These are phyloP conservation scores for Mellilla xanthometata DNA, from an alignment of 2,888 invertebrate genomes.

Conservation along the genomic window DNA sequence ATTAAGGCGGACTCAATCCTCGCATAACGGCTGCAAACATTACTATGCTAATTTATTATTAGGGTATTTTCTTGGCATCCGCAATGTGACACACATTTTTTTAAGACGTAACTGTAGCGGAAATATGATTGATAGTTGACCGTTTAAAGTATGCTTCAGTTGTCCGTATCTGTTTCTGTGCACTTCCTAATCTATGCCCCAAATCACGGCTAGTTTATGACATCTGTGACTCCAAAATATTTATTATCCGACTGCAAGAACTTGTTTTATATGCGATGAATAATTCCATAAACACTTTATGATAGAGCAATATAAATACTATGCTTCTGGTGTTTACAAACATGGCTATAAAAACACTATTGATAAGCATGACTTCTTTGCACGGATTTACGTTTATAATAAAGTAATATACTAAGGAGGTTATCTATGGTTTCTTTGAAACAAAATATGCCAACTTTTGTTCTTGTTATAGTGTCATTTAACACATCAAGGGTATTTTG, in stretches of 20 bases:
- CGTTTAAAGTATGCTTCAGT: constrained; percentile 64
- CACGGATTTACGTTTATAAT: no score
- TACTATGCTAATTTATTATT: constrained; percentile 81
- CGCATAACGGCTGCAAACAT: constrained; percentile 74
- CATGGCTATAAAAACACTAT: neutral
- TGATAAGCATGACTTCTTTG: no score
- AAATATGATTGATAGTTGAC: constrained; percentile 79
- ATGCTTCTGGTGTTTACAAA: neutral
- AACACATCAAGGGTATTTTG: no score
- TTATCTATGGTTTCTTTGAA: no score
- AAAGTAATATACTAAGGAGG: no score
- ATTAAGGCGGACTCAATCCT: constrained; percentile 74
- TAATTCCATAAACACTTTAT: constrained; percentile 5
- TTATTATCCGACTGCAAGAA: constrained; percentile 25
- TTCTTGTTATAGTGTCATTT: no score
- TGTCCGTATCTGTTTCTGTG: constrained; percentile 45
- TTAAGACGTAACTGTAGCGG: constrained; percentile 76
- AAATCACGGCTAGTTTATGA: constrained; percentile 44
- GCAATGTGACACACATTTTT: constrained; percentile 79
- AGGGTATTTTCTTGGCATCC: constrained; percentile 77
- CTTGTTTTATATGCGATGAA: constrained; percentile 4
- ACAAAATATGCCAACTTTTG: no score
- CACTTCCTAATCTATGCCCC: constrained; percentile 49
- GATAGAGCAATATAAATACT: neutral
- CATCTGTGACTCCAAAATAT: constrained; percentile 33